phyloP scores from a whole-genome alignment of 2,113 vertebrate species.

The Callorhinus ursinus region DNA sequence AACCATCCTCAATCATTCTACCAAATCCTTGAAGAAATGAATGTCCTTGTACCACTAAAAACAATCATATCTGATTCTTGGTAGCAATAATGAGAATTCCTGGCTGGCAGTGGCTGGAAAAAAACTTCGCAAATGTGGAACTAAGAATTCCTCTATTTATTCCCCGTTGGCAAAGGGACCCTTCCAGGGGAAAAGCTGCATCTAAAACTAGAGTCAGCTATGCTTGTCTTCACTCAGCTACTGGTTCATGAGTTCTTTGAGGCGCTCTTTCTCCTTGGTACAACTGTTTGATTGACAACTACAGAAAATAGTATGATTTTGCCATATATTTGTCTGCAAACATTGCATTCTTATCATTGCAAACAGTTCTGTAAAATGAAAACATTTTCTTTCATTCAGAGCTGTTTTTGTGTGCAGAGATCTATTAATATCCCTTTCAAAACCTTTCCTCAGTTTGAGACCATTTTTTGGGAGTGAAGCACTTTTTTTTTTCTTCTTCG shows the following conservation, averaged over 20 bases:
- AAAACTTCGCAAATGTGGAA: neutral
- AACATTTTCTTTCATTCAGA: neutral
- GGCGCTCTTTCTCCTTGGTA: neutral
- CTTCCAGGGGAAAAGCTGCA: neutral
- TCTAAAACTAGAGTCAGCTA: neutral
- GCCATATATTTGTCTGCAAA: neutral
- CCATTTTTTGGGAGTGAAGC: neutral
- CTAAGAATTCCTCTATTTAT: neutral
- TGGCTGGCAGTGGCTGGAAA: neutral
- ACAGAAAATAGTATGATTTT: neutral
- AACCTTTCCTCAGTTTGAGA: neutral
- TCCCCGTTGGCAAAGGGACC: neutral
- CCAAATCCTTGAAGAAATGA: neutral
- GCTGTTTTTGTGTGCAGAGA: neutral
- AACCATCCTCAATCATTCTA: neutral
- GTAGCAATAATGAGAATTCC: neutral
- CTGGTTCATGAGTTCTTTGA: neutral
- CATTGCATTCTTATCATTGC: neutral
- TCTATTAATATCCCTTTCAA: neutral
- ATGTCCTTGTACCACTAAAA: neutral
- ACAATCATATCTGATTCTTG: neutral
- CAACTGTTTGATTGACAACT: neutral
- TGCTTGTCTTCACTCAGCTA: neutral
- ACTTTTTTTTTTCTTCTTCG: neutral
- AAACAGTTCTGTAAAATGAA: slow-evolving; percentile 1